Evolutionary conservation across 2,113 vertebrate genomes (phyloP).

Genomic region (Eira barbara): DNA sequence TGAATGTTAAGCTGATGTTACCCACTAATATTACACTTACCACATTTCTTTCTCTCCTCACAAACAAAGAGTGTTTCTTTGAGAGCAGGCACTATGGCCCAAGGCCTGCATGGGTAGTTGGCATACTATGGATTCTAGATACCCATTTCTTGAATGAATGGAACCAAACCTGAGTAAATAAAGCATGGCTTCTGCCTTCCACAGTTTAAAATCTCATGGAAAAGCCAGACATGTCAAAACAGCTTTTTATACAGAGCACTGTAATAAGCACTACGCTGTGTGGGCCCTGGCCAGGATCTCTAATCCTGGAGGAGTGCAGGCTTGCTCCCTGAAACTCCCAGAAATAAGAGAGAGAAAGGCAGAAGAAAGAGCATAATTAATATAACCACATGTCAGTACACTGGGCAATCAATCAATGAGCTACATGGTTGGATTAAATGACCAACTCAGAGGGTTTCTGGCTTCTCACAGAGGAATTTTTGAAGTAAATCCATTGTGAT

Average conservation of each 20-base stretch:
- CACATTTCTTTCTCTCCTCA: neutral
- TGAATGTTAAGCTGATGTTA: neutral
- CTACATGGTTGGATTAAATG: neutral
- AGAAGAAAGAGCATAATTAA: constrained; percentile 11
- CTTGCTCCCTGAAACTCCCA: neutral
- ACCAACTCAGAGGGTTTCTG: constrained; percentile 34
- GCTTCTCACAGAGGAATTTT: neutral
- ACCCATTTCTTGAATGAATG: neutral
- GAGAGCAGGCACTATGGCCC: neutral
- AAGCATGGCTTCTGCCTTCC: neutral
- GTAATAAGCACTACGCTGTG: neutral
- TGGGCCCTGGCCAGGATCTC: neutral
- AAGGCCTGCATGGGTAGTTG: neutral
- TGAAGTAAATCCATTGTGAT: constrained; percentile 43
- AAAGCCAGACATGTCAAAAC: neutral
- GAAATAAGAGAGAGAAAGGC: neutral
- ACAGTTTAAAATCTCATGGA: neutral
- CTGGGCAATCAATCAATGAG: neutral
- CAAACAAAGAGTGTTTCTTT: neutral
- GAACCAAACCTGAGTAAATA: neutral
- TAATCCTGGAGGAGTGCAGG: neutral
- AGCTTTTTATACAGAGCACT: neutral
- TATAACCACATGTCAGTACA: neutral
- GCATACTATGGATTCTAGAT: neutral
- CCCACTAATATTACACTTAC: neutral